Base-by-base conservation (phyloP, 2,797 vertebrate genomes). In the Lepus townsendii region DNA sequence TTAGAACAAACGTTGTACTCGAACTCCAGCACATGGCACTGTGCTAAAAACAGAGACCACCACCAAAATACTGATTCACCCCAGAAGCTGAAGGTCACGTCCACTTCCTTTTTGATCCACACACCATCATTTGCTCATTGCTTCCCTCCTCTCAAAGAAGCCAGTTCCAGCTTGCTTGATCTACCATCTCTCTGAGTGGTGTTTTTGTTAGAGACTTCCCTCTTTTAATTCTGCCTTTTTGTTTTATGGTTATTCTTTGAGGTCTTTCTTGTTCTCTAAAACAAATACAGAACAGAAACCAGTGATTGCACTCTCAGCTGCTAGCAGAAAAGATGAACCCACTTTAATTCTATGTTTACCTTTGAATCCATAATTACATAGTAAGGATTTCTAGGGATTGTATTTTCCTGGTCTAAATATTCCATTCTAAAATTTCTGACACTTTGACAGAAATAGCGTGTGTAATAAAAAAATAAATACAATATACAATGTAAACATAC, bases 341-440 rank as follows among this genome's bases (percentile, higher is more conserved):
- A 75, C 54, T 22, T 90, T 42, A 68, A 54, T 83, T 90, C 22
- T 72, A 13, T 79, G 26, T 78, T 84, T 90, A 83, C 24, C 13
- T 83, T 38, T 26, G 20, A 32, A 60, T 68, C 50, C 26, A 73
- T 52, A 83, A 57, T 69, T 75, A 38, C 3, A 71, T n/a, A 91
- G 66, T 2, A 91, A 88, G n/a, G 47, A 65, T 83, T 65, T 89
- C 63, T 52, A 35, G 17, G 16, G 38, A 57, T 54, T 22, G 32
- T 66, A 60, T 83, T 90, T 76, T 47, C 54, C 24, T 82, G 26
- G 42, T 65, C 24, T 68, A 76, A 82, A 10, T 47, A 47, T 75
- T 90, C 80, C 54, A 65, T 52, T 65, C 38, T 66, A 54, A 87
- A 93, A 66, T 69, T 95, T 91, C 42, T 80, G 63, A 92, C 7